phyloP scores from a whole-genome alignment of 2,888 invertebrate genomes.

The Bibio marci region DNA sequence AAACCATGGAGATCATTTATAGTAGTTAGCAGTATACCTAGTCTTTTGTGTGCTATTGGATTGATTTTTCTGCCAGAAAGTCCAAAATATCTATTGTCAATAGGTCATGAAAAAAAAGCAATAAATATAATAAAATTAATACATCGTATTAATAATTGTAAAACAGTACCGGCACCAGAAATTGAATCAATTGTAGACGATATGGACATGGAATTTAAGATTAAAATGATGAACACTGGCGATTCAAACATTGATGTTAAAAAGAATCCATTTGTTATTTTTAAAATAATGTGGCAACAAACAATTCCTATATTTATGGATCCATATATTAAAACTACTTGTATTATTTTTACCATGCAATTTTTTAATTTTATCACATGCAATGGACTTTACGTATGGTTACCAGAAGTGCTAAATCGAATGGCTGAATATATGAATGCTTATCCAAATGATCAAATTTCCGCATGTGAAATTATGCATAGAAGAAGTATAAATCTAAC shows the following conservation, averaged over 20 bases:
- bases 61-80: constrained; percentile 23
- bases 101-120: constrained; percentile 17
- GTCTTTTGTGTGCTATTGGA: constrained; percentile 18
- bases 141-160: constrained; percentile 17
- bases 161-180: constrained; percentile 10
- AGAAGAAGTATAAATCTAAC: constrained; percentile 8
- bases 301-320: constrained; percentile 22
- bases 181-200: constrained; percentile 4
- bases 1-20: constrained; percentile 25
- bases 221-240: no score
- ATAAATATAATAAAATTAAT: constrained; percentile 17
- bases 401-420: constrained; percentile 22
- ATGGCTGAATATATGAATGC: constrained; percentile 17
- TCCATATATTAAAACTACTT: constrained; percentile 17
- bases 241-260: constrained; percentile 5
- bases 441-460: constrained; percentile 15
- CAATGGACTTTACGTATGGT: constrained; percentile 25
- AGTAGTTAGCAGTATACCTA: constrained; percentile 21
- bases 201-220: neutral
- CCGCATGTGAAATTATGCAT: constrained; percentile 19
- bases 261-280: constrained; percentile 7
- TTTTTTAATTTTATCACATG: constrained; percentile 22
- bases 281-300: constrained; percentile 22
- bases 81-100: constrained; percentile 21
- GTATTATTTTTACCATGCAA: constrained; percentile 20